These are phyloP conservation scores for Zosterops lateralis DNA, from an alignment of 2,113 vertebrate species.

Conservation along the genomic window DNA sequence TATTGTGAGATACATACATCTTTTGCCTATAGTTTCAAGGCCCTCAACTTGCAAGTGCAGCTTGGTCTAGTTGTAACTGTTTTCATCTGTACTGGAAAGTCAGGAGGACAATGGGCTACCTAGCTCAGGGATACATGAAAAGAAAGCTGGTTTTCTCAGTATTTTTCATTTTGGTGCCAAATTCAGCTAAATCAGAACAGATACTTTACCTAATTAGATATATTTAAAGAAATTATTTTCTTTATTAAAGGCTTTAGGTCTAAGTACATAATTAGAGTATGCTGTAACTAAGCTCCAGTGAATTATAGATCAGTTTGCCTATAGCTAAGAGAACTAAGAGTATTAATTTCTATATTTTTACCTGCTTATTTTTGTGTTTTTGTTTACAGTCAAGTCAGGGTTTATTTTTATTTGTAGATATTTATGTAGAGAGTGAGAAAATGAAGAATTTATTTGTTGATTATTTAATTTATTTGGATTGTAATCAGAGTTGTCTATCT, in stretches of 20 bases:
- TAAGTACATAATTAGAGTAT: constrained; percentile 37
- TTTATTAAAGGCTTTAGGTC: constrained; percentile 48
- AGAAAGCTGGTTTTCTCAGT: background rate
- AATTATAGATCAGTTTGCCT: constrained; percentile 18
- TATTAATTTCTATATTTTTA: background rate
- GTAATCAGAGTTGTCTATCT: background rate
- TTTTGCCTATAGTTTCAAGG: background rate
- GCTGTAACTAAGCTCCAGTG: background rate
- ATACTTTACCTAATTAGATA: constrained; percentile 20
- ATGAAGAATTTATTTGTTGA: background rate
- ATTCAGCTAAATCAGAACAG: background rate
- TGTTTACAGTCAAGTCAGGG: background rate
- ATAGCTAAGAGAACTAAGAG: background rate
- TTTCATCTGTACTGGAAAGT: background rate
- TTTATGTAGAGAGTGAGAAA: background rate
- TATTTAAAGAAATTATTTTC: constrained; percentile 31
- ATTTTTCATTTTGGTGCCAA: constrained; percentile 18
- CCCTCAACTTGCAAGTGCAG: background rate
- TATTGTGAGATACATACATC: background rate
- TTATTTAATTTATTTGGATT: background rate
- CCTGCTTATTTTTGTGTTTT: background rate
- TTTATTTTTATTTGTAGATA: background rate
- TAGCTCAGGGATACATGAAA: background rate
- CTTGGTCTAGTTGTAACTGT: background rate
- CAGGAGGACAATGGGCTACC: background rate